Evolutionary conservation across 2,113 vertebrate species (phyloP).

Genomic region (Genyomyrus donnyi): DNA sequence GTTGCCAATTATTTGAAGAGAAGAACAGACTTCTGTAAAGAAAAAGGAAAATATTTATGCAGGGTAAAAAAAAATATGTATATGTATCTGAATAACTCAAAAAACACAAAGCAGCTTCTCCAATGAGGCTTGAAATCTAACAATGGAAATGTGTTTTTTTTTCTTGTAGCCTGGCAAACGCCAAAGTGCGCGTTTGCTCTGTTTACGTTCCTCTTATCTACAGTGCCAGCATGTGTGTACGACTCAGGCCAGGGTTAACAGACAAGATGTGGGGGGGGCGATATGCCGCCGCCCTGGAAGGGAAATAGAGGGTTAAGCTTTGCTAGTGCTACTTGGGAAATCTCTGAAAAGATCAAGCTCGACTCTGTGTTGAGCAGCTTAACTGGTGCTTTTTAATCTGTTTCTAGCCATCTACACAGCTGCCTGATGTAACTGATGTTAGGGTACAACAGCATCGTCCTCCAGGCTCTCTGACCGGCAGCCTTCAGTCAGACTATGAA

Average conservation of each 20-base stretch:
- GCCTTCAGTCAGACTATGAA: neutral
- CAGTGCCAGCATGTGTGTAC: neutral
- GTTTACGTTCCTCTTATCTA: neutral
- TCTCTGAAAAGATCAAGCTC: neutral
- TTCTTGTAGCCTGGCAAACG: neutral
- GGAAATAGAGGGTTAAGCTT: neutral
- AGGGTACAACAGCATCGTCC: neutral
- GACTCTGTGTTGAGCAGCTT: neutral
- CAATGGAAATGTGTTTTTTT: neutral
- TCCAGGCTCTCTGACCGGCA: neutral
- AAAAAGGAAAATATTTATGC: neutral
- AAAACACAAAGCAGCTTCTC: neutral
- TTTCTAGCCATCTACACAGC: neutral
- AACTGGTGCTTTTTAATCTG: neutral
- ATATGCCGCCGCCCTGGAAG: neutral
- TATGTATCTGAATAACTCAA: neutral
- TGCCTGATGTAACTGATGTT: neutral
- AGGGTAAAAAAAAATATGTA: neutral
- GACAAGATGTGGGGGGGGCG: neutral
- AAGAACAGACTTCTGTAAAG: conserved; percentile 38
- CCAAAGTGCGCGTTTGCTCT: neutral
- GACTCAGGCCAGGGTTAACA: neutral
- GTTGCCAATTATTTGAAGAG: conserved; percentile 70
- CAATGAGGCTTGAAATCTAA: neutral
- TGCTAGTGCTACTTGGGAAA: neutral